Evolutionary conservation across 2,888 invertebrate species (phyloP).

Genomic region (Drosophila nigricruria): DNA sequence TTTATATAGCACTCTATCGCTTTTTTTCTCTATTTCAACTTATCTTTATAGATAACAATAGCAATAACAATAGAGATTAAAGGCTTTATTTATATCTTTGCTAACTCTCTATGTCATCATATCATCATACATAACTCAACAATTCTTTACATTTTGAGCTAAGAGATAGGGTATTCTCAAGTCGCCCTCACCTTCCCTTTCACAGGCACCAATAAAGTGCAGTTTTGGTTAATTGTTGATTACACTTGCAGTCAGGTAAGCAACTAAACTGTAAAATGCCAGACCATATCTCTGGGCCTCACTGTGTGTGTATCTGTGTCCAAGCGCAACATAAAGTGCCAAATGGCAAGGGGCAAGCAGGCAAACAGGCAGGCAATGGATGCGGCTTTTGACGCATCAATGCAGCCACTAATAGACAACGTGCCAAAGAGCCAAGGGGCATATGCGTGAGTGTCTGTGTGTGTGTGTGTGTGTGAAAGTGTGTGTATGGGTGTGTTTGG

Average conservation of each 20-base stretch:
- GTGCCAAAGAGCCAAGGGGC: slow-evolving; percentile 19
- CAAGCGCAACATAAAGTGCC: slow-evolving; percentile 3
- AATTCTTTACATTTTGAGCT: no score
- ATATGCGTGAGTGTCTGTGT: not conserved
- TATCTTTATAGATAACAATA: no score
- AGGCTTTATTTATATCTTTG: no score
- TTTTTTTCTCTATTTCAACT: no score
- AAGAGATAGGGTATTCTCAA: not conserved
- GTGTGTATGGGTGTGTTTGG: not conserved
- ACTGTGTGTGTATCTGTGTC: slow-evolving; percentile 2
- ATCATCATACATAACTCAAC: no score
- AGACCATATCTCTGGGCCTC: not conserved
- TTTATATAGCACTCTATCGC: no score
- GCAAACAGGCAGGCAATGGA: slow-evolving; percentile 9
- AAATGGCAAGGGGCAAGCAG: not conserved
- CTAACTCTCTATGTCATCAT: no score
- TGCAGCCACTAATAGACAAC: slow-evolving; percentile 51
- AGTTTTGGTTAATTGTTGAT: slow-evolving; percentile 12
- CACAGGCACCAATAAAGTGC: not conserved
- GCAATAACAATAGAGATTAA: no score
- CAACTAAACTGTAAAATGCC: slow-evolving; percentile 3
- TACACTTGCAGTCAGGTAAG: slow-evolving; percentile 9
- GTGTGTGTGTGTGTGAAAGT: not conserved
- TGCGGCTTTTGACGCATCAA: slow-evolving; percentile 25
- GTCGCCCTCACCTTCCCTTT: not conserved